These are phyloP conservation scores for Naso thynnoides DNA, from an alignment of 2,797 vertebrate species.

Conservation along the genomic window DNA sequence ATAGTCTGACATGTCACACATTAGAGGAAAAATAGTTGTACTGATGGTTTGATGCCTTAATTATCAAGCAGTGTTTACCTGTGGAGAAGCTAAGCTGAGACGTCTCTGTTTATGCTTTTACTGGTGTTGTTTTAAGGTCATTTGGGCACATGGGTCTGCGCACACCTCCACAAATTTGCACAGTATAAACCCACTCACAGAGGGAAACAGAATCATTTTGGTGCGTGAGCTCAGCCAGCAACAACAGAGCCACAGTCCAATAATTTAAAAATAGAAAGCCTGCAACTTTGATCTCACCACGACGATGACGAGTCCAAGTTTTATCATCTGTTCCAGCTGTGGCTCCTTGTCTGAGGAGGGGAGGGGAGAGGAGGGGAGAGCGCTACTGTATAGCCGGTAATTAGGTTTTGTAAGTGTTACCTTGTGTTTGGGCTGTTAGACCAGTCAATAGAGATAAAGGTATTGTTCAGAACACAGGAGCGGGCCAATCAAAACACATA, in stretches of 20 bases:
- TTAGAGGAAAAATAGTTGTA: not conserved
- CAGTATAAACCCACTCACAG: not conserved
- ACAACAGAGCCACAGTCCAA: slow-evolving; percentile 49
- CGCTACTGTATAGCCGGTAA: slow-evolving; percentile 43
- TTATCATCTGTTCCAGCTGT: slow-evolving; percentile 68
- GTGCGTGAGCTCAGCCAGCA: slow-evolving; percentile 5
- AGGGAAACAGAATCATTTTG: slow-evolving; percentile 13
- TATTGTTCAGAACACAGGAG: slow-evolving; percentile 39
- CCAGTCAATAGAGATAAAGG: slow-evolving; percentile 45
- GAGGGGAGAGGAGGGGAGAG: not conserved
- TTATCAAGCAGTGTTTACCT: not conserved
- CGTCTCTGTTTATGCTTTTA: not conserved
- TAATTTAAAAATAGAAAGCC: slow-evolving; percentile 67
- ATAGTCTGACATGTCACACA: not conserved
- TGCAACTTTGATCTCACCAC: slow-evolving; percentile 65
- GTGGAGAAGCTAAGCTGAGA: not conserved
- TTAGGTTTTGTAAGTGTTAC: slow-evolving; percentile 53
- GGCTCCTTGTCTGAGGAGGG: slow-evolving; percentile 41
- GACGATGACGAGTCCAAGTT: slow-evolving; percentile 64
- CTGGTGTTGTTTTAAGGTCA: not conserved
- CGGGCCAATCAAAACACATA: slow-evolving; percentile 41
- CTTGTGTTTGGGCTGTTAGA: slow-evolving; percentile 41
- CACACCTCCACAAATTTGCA: not conserved
- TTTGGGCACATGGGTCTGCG: not conserved
- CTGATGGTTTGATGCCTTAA: not conserved